Conservation (phyloP, 2,797 vertebrate genomes). For the Anabas testudineus region DNA sequence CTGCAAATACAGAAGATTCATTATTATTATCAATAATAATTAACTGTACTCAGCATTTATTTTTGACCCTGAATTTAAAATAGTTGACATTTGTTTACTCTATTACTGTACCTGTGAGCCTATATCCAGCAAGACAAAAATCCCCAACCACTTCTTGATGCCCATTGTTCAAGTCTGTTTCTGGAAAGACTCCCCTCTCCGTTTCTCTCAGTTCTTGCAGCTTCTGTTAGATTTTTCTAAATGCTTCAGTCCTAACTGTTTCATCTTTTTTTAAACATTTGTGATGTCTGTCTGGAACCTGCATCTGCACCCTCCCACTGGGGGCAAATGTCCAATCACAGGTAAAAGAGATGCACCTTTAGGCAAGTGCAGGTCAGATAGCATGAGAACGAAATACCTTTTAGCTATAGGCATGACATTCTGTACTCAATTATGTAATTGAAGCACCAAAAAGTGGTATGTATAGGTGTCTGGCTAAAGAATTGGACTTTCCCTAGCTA, state of each 20-base stretch:
- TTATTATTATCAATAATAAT: constrained; percentile 7
- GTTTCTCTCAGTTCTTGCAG: constrained; percentile 22
- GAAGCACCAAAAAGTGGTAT: neutral
- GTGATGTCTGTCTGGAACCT: constrained; percentile 56
- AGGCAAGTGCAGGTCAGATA: constrained; percentile 30
- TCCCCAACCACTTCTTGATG: constrained; percentile 58
- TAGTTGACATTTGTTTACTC: too few relatives aligned
- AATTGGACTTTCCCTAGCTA: constrained; percentile 7
- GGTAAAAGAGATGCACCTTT: constrained; percentile 25
- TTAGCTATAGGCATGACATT: constrained; percentile 44
- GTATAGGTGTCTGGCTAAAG: neutral
- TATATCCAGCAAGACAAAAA: constrained; percentile 66
- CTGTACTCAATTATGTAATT: constrained; percentile 33
- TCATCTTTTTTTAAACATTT: constrained; percentile 44
- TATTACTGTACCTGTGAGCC: constrained; percentile 76
- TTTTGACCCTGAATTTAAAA: too few relatives aligned
- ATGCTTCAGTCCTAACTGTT: constrained; percentile 37
- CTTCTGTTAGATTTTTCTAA: constrained; percentile 31
- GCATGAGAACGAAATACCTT: constrained; percentile 24
- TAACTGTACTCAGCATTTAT: too few relatives aligned
- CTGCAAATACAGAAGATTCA: constrained; percentile 78
- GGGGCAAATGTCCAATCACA: constrained; percentile 61
- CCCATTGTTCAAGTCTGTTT: constrained; percentile 60
- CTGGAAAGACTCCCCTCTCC: constrained; percentile 22
- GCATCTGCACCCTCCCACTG: constrained; percentile 61